Conservation (phyloP, 53 echinoderm and acorn worm species). For the Astropecten irregularis region DNA sequence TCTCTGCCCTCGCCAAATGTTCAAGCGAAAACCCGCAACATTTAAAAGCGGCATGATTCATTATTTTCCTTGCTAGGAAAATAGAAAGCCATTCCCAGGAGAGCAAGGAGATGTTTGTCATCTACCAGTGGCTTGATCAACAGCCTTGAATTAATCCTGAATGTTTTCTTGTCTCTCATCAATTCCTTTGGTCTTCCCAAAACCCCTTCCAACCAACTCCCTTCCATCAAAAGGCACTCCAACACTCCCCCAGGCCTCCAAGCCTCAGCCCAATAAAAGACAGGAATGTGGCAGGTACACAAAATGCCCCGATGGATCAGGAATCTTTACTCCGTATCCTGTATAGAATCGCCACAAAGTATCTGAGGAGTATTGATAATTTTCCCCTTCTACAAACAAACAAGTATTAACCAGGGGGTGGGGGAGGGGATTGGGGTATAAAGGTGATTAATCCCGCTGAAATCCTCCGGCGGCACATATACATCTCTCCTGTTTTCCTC, state of each 20-base stretch:
- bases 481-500: neutral
- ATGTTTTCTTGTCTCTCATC: neutral
- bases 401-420: conserved; percentile 30
- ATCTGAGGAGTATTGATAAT: conserved; percentile 37
- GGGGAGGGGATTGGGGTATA: neutral
- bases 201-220: too few species aligned
- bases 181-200: too few species aligned
- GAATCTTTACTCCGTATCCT: neutral
- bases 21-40: too few species aligned
- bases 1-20: too few species aligned
- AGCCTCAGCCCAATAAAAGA: neutral
- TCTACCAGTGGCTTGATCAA: neutral
- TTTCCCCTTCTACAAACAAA: conserved; percentile 47
- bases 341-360: conserved; percentile 4
- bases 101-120: too few species aligned
- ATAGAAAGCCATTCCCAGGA: too few species aligned
- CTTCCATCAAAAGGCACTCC: too few species aligned
- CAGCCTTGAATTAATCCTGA: neutral
- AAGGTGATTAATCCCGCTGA: neutral
- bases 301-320: conserved; percentile 10
- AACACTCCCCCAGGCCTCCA: conserved; percentile 6
- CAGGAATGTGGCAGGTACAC: neutral
- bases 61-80: too few species aligned
- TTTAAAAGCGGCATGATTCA: too few species aligned
- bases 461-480: neutral